Percentiles rank a stretch among this genome's conserved stretches.
Conservation (phyloP, 2,797 vertebrate species). For the Heteromormyrus szaboi region DNA sequence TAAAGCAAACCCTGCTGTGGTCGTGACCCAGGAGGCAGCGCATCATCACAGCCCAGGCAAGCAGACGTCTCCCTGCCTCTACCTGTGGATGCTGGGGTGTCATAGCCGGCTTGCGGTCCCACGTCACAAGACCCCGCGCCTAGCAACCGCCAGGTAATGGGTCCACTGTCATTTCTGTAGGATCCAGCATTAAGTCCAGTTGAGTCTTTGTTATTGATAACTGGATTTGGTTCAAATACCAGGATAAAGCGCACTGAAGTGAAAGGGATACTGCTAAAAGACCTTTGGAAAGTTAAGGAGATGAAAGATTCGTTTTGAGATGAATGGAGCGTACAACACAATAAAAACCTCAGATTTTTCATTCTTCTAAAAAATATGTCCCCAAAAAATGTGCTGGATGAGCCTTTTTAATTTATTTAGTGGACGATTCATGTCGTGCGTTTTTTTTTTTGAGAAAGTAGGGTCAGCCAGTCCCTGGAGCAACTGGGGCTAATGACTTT, state of each 20-base stretch:
- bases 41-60: background rate
- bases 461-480: background rate
- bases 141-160: background rate
- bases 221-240: background rate
- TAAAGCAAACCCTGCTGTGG: background rate
- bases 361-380: background rate
- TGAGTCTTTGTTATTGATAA: background rate
- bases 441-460: background rate
- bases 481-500: background rate
- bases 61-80: background rate
- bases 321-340: background rate
- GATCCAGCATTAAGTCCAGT: constrained; percentile 7
- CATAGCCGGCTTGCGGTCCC: background rate
- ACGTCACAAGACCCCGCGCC: background rate
- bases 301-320: background rate
- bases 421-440: background rate
- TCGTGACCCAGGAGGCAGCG: background rate
- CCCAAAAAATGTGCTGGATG: background rate
- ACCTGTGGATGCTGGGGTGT: background rate
- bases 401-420: background rate
- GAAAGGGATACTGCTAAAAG: background rate
- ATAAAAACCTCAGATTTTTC: background rate
- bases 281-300: background rate
- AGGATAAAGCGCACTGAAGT: background rate
- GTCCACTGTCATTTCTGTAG: background rate